Evolutionary conservation across 1,140 invertebrate genomes (phyloP).

Genomic region (Paralvinella palmiformis): DNA sequence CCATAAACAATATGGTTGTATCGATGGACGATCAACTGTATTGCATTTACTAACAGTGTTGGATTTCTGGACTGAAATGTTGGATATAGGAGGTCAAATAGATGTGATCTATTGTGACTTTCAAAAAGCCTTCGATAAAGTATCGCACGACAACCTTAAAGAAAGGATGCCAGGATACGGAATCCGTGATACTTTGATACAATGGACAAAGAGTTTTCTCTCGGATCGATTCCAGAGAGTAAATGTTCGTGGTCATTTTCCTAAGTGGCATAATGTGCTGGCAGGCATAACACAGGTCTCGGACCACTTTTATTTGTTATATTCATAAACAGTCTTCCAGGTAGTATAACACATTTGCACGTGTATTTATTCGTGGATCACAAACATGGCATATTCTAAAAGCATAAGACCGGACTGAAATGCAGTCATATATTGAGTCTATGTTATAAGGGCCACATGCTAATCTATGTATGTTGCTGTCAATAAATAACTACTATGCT

Average conservation of each 20-base stretch:
- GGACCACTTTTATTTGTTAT: slow-evolving; percentile 9
- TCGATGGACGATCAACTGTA: slow-evolving; percentile 3
- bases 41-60: slow-evolving; percentile 4
- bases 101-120: slow-evolving; percentile 11
- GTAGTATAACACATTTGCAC: background rate
- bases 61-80: background rate
- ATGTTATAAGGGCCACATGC: no score
- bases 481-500: no score
- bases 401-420: no score
- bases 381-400: no score
- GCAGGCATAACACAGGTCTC: slow-evolving; percentile 9
- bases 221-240: background rate
- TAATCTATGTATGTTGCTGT: no score
- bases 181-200: background rate
- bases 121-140: slow-evolving; percentile 15
- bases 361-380: background rate
- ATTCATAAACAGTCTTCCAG: slow-evolving; percentile 8
- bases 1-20: slow-evolving; percentile 14
- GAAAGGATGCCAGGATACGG: background rate
- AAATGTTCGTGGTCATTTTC: background rate
- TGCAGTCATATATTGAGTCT: no score
- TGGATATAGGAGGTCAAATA: background rate
- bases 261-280: slow-evolving; percentile 6
- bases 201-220: slow-evolving; percentile 1
- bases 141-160: slow-evolving; percentile 2